These are phyloP conservation scores for Amphiprion clarkii DNA, from an alignment of 2,797 vertebrate genomes.

Conservation along the genomic window DNA sequence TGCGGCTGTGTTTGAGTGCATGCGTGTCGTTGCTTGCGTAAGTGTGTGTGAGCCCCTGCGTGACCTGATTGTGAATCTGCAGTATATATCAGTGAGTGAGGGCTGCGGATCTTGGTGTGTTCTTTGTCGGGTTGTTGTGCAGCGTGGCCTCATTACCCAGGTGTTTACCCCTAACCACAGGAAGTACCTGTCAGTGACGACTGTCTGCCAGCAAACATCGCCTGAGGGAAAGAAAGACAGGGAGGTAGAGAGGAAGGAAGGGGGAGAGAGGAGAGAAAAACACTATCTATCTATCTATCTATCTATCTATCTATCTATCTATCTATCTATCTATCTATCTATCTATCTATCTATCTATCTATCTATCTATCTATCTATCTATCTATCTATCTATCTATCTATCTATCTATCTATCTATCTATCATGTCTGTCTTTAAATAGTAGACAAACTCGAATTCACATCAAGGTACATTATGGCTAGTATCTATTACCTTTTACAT, in stretches of 20 bases:
- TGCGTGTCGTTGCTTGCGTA: slow-evolving; percentile 46
- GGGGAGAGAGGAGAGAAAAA: slow-evolving; percentile 14
- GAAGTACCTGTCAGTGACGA: slow-evolving; percentile 86
- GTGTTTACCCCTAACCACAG: slow-evolving; percentile 88
- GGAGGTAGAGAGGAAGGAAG: slow-evolving; percentile 18
- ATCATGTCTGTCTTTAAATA: neutral
- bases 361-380: slow-evolving; percentile 6
- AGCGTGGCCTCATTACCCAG: slow-evolving; percentile 85
- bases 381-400: slow-evolving; percentile 13
- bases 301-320: slow-evolving; percentile 14
- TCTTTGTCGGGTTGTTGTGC: slow-evolving; percentile 72
- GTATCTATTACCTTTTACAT: too few species aligned
- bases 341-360: slow-evolving; percentile 15
- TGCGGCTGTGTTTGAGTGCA: slow-evolving; percentile 43
- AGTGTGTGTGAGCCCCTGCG: slow-evolving; percentile 14
- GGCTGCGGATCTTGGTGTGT: slow-evolving; percentile 72
- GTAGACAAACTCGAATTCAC: too few species aligned
- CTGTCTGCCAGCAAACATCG: slow-evolving; percentile 80
- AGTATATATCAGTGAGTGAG: slow-evolving; percentile 30
- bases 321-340: slow-evolving; percentile 15
- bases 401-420: neutral
- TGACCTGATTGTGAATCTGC: slow-evolving; percentile 50
- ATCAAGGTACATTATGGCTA: too few species aligned
- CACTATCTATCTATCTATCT: slow-evolving; percentile 13
- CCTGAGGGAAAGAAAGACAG: slow-evolving; percentile 73